Conservation (phyloP, 2,797 vertebrate genomes). For the Delichon dasypus region DNA sequence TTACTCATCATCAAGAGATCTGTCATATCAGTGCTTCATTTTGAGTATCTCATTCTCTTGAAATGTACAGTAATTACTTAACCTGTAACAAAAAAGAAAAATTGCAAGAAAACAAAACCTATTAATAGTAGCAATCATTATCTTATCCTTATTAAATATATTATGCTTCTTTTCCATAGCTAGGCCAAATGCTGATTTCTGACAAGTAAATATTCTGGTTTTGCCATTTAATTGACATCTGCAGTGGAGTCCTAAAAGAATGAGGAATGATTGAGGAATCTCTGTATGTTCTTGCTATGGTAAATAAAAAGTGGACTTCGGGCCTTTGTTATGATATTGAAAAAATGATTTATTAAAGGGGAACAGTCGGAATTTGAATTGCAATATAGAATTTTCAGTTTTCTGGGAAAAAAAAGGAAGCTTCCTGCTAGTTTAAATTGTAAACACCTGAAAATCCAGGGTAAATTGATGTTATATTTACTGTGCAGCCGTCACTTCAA, state of each 20-base stretch:
- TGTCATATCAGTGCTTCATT: not conserved
- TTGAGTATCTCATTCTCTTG: not conserved
- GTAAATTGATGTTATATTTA: constrained; percentile 15
- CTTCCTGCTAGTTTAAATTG: constrained; percentile 7
- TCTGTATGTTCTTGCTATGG: not conserved
- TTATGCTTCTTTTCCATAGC: constrained; percentile 10
- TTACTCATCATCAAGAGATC: not conserved
- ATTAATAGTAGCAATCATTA: constrained; percentile 4
- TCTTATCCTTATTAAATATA: not conserved
- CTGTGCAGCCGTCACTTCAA: constrained; percentile 15
- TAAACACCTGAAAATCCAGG: constrained; percentile 15
- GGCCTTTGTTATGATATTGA: not conserved
- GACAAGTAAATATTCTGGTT: not conserved
- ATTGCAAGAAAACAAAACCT: constrained; percentile 28
- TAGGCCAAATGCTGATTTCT: not conserved
- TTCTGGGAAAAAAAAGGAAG: not conserved
- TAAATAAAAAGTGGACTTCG: not conserved
- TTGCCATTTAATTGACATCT: not conserved
- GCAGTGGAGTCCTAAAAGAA: not conserved
- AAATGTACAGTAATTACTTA: constrained; percentile 5
- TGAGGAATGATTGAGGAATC: not conserved
- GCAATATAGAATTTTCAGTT: not conserved
- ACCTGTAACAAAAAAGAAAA: constrained; percentile 16
- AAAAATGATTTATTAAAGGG: not conserved
- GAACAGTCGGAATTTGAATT: not conserved